These are phyloP conservation scores for Mystacornis crossleyi DNA, from an alignment of 2,113 vertebrate genomes.

Conservation along the genomic window DNA sequence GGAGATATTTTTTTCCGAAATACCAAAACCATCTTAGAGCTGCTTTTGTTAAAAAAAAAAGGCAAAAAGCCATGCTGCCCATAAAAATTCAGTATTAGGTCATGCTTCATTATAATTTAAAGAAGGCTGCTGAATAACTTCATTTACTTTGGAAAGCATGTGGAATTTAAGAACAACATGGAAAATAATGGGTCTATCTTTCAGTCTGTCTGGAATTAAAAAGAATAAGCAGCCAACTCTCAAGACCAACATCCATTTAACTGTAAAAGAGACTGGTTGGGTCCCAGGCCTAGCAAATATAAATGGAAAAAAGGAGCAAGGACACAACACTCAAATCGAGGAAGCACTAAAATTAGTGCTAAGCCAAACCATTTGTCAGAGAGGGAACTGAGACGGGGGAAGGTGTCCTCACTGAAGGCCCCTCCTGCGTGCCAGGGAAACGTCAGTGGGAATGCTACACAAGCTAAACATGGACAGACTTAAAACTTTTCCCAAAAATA, in stretches of 20 bases:
- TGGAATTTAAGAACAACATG: background rate
- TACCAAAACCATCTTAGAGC: background rate
- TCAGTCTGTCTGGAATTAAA: background rate
- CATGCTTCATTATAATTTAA: background rate
- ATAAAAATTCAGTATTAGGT: background rate
- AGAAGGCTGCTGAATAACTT: background rate
- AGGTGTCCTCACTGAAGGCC: background rate
- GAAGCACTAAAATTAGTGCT: background rate
- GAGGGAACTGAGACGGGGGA: background rate
- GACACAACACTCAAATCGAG: background rate
- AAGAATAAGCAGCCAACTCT: background rate
- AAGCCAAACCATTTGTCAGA: background rate
- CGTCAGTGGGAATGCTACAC: fast-evolving
- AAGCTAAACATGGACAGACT: background rate
- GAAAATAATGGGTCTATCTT: background rate
- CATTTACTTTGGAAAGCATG: background rate
- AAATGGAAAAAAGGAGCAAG: background rate
- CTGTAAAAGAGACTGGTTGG: background rate
- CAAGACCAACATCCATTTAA: background rate
- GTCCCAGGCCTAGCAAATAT: background rate
- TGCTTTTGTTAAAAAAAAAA: background rate
- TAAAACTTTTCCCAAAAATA: background rate
- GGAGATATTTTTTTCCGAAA: background rate
- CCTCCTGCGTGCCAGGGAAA: background rate
- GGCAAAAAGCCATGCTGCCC: background rate